phyloP scores from a whole-genome alignment of 2,888 invertebrate species.

The Harpalus rufipes region DNA sequence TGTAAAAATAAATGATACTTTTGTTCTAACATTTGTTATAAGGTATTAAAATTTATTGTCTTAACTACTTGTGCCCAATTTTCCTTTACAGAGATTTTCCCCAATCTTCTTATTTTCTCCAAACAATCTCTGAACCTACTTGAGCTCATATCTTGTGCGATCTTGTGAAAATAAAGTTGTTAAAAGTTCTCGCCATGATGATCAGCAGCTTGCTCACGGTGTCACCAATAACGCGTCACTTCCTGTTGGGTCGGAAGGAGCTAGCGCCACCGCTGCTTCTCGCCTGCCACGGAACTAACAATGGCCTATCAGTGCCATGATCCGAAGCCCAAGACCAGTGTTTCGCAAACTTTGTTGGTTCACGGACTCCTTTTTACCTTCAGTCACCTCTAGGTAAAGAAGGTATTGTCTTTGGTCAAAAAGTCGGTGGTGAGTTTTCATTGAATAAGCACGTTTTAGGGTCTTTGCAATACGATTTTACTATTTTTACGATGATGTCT shows the following conservation, averaged over 20 bases:
- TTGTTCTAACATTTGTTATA: too few relatives aligned
- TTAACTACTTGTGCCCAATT: background rate
- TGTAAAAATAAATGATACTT: too few relatives aligned
- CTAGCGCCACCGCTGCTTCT: constrained; percentile 23
- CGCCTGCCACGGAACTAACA: constrained; percentile 51
- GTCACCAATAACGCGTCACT: constrained; percentile 60
- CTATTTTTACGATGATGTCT: too few relatives aligned
- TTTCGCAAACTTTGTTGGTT: too few relatives aligned
- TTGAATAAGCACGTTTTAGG: too few relatives aligned
- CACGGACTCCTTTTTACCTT: too few relatives aligned
- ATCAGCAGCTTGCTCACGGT: constrained; percentile 38
- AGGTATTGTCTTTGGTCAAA: too few relatives aligned
- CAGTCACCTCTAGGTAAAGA: too few relatives aligned
- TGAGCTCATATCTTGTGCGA: constrained; percentile 7
- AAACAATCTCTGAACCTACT: background rate
- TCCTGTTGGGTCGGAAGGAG: constrained; percentile 35
- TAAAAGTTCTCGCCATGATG: constrained; percentile 23
- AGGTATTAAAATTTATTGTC: background rate
- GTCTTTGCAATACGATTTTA: too few relatives aligned
- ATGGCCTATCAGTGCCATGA: constrained; percentile 33
- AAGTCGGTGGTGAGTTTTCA: too few relatives aligned
- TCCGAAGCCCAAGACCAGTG: background rate
- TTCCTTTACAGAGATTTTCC: background rate
- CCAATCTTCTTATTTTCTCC: background rate
- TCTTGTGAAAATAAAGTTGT: constrained; percentile 44